Evolutionary conservation across 2,888 invertebrate genomes (phyloP).

Genomic region (Eupithecia vulgata): DNA sequence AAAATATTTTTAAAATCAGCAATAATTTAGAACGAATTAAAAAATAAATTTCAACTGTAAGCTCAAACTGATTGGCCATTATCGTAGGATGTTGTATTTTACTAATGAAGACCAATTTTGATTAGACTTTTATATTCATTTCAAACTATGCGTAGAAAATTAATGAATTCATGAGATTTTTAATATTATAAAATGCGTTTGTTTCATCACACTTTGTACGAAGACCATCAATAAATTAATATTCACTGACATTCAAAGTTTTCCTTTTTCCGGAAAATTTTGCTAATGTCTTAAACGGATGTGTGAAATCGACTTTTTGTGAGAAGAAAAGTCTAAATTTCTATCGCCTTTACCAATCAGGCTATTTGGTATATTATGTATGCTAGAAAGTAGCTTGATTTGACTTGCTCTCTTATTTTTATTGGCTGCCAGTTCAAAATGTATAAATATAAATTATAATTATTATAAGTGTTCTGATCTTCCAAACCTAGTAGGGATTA

Average conservation of each 20-base stretch:
- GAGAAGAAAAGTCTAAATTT: constrained; percentile 72
- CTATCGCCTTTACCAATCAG: constrained; percentile 21
- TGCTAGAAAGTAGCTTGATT: not conserved
- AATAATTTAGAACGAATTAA: not conserved
- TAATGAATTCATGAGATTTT: constrained; percentile 51
- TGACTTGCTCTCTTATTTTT: constrained; percentile 63
- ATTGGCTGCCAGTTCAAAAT: constrained; percentile 62
- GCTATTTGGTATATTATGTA: not conserved
- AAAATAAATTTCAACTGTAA: constrained; percentile 10
- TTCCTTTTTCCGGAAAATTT: constrained; percentile 74
- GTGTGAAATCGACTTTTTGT: constrained; percentile 72
- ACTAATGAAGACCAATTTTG: constrained; percentile 51
- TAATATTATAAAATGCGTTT: constrained; percentile 11
- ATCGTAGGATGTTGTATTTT: constrained; percentile 26
- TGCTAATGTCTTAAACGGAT: constrained; percentile 64
- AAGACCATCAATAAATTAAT: constrained; percentile 20
- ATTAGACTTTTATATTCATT: constrained; percentile 44
- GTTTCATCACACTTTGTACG: constrained; percentile 18
- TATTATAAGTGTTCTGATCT: not conserved
- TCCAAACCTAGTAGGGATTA: not conserved
- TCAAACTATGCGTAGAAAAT: constrained; percentile 41
- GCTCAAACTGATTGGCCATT: constrained; percentile 15
- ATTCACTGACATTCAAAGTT: constrained; percentile 70
- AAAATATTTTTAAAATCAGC: not conserved
- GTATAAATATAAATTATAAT: constrained; percentile 44